Percentiles rank a stretch among this genome's conserved stretches.
phyloP scores from a whole-genome alignment of 2,888 invertebrate species.

The Hymenopus coronatus region DNA sequence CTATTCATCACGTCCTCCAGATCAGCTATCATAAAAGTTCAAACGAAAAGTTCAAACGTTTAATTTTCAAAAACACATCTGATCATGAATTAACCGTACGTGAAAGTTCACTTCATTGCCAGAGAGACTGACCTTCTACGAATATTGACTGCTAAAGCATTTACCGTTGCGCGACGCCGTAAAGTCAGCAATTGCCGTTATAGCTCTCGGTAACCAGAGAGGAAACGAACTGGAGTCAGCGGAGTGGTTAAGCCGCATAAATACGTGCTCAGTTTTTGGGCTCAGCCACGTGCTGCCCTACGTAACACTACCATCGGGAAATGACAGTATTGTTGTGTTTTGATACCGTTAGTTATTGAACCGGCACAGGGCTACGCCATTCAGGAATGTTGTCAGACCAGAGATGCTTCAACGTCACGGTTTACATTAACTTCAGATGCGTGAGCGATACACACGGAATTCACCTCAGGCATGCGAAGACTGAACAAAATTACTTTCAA shows the following conservation, averaged over 20 bases:
- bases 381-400: background rate
- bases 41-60: background rate
- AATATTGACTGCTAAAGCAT: background rate
- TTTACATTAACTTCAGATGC: background rate
- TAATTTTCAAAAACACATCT: background rate
- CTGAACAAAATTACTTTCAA: background rate
- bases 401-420: background rate
- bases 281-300: background rate
- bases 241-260: background rate
- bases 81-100: background rate
- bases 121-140: background rate
- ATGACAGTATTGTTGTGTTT: background rate
- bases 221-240: background rate
- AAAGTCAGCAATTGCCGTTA: background rate
- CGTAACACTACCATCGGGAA: background rate
- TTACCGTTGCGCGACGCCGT: background rate
- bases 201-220: background rate
- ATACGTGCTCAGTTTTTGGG: background rate
- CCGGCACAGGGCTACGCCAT: background rate
- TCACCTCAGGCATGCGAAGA: background rate
- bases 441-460: background rate
- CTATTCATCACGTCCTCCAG: too few species aligned
- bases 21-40: background rate
- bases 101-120: background rate
- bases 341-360: background rate